Base-by-base conservation (phyloP, 2,888 invertebrate genomes). In the Atethmia centrago region DNA sequence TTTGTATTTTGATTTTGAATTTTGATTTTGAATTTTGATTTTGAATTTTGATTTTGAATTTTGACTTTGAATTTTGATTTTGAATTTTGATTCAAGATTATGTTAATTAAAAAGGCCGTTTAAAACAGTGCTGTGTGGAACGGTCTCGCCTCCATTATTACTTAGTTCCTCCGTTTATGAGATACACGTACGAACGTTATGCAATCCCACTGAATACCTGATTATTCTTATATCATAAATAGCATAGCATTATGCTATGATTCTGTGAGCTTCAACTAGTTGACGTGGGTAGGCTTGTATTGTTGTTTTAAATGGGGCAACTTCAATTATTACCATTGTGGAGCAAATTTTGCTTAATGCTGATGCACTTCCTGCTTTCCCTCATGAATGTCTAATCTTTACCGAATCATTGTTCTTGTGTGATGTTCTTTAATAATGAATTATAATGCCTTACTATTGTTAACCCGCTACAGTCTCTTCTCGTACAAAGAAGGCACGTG, bases 181-280 rank as follows among this genome's bases (percentile, higher is more conserved):
- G 51, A 62, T 79, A 47, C 58, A 47, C 51, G 31, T 67, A 63
- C 45, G 45, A 47, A 10, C 14, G 10, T 80, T 68, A 80, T 80
- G 67, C 63, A 80, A 79, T 64, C 42, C 19, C 28, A 61, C 49
- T 70, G 79, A 64, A 71, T 71, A 59, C 47, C 56, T 76, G 28
- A 61, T 75, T 77, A 69, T 75, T 77, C 25, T 61, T 25, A 42
- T 40, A 61, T 77, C 21, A 75, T 42, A 40, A 61, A 68, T 59
- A 58, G 47, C n/a, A 31, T 49, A 55, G 31, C 25, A 21, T 74
- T 42, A 75, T 47, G 28, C 58, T 67, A 16, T 61, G n/a, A 31
- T 47, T n/a, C 47, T 61, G 77, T 49, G 40, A 53, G 31, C 40
- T 28, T 31, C 45, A 28, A 31, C n/a, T 28, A 51, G 51, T 76